Evolutionary conservation across 2,888 invertebrate species (phyloP).

Genomic region (Acleris cristana): DNA sequence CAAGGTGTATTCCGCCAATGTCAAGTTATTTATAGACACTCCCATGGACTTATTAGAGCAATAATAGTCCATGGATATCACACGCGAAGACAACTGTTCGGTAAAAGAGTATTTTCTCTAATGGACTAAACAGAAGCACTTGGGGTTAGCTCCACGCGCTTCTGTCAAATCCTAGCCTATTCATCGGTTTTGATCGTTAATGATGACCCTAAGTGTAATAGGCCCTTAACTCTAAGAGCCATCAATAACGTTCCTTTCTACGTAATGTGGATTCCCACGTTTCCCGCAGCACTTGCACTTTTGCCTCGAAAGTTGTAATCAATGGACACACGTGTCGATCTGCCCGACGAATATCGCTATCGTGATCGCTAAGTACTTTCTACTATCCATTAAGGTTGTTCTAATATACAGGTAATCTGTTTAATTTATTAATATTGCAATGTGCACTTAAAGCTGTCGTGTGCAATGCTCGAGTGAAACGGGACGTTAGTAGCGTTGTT

Average conservation of each 20-base stretch:
- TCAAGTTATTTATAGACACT: no score
- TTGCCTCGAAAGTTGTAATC: conserved; percentile 21
- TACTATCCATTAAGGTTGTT: conserved; percentile 51
- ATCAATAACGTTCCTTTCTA: not conserved
- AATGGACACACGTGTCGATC: conserved; percentile 27
- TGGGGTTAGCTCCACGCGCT: no score
- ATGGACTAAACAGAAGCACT: no score
- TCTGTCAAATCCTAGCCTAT: no score
- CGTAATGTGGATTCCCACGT: conserved; percentile 3
- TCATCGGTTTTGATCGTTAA: no score
- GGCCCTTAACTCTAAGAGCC: not conserved
- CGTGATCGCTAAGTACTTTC: conserved; percentile 50
- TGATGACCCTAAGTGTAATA: no score
- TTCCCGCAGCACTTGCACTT: conserved; percentile 5
- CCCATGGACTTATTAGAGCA: no score
- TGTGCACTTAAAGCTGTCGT: conserved; percentile 44
- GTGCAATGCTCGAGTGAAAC: conserved; percentile 39
- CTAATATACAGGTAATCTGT: conserved; percentile 45
- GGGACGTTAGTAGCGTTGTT: conserved; percentile 29
- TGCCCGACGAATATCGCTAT: conserved; percentile 34
- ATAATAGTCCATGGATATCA: no score
- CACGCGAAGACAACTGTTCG: no score
- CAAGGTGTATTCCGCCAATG: no score
- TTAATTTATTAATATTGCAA: conserved; percentile 53
- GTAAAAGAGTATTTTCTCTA: no score